Evolutionary conservation across 2,797 vertebrate genomes (phyloP).

Genomic region (Crenichthys baileyi): DNA sequence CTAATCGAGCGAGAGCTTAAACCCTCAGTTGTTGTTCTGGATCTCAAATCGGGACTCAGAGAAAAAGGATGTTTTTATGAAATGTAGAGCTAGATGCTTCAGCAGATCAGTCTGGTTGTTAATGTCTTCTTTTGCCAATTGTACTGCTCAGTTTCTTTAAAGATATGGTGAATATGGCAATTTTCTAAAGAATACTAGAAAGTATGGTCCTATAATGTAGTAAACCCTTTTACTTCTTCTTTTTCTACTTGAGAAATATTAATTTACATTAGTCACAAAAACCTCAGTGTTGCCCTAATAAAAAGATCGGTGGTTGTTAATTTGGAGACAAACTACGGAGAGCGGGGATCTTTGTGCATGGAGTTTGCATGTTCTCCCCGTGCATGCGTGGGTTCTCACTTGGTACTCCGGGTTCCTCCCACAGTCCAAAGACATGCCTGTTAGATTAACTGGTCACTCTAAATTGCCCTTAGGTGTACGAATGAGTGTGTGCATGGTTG

Average conservation of each 20-base stretch:
- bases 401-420: too few relatives aligned
- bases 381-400: too few relatives aligned
- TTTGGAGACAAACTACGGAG: too few relatives aligned
- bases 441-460: too few relatives aligned
- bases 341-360: too few relatives aligned
- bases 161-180: not conserved
- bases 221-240: not conserved
- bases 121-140: not conserved
- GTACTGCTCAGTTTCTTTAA: not conserved
- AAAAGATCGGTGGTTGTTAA: too few relatives aligned
- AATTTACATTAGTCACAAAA: not conserved
- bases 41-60: slow-evolving; percentile 18
- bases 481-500: too few relatives aligned
- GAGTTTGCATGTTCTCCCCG: too few relatives aligned
- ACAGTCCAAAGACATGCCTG: too few relatives aligned
- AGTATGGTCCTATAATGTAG: not conserved
- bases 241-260: not conserved
- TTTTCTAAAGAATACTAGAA: not conserved
- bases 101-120: slow-evolving; percentile 13
- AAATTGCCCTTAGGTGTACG: too few relatives aligned
- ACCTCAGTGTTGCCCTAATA: too few relatives aligned
- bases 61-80: slow-evolving; percentile 1
- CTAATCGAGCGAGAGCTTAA: slow-evolving; percentile 32
- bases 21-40: slow-evolving; percentile 34
- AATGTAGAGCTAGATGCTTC: not conserved